These are phyloP conservation scores for Actinostola sp. DNA, from an alignment of 92 coral and sea anemone genomes.

Conservation along the genomic window DNA sequence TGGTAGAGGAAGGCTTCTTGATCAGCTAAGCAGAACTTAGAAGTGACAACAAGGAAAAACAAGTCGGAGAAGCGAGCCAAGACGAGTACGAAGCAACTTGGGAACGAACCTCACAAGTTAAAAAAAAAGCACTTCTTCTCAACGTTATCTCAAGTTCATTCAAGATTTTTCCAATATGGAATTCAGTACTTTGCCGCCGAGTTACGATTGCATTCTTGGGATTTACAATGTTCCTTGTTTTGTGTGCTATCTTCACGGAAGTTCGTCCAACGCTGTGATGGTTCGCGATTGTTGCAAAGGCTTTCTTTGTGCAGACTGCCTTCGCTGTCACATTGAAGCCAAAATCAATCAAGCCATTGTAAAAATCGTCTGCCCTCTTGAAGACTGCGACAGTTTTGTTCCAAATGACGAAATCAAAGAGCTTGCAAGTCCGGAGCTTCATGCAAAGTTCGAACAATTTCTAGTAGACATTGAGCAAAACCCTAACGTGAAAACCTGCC, in stretches of 20 bases:
- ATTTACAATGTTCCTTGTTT: conserved; percentile 65
- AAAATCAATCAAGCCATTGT: conserved; percentile 76
- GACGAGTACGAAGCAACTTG: too few relatives aligned
- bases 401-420: conserved; percentile 58
- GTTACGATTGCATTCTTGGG: conserved; percentile 48
- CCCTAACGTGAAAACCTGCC: conserved; percentile 83
- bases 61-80: too few relatives aligned
- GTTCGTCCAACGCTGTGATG: conserved; percentile 51
- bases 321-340: conserved; percentile 65
- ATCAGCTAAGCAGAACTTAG: too few relatives aligned
- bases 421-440: conserved; percentile 52
- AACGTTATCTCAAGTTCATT: background rate
- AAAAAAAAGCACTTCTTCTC: background rate
- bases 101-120: too few relatives aligned
- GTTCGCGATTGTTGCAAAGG: conserved; percentile 76
- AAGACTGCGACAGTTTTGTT: conserved; percentile 70
- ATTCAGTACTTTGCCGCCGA: conserved; percentile 24
- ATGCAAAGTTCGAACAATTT: conserved; percentile 62
- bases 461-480: conserved; percentile 78
- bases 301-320: conserved; percentile 63
- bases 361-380: conserved; percentile 79
- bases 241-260: conserved; percentile 72
- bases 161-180: conserved; percentile 15
- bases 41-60: background rate
- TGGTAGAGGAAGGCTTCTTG: background rate